These are phyloP conservation scores for Campylomormyrus numenius DNA, from an alignment of 2,113 vertebrate species.

Conservation along the genomic window DNA sequence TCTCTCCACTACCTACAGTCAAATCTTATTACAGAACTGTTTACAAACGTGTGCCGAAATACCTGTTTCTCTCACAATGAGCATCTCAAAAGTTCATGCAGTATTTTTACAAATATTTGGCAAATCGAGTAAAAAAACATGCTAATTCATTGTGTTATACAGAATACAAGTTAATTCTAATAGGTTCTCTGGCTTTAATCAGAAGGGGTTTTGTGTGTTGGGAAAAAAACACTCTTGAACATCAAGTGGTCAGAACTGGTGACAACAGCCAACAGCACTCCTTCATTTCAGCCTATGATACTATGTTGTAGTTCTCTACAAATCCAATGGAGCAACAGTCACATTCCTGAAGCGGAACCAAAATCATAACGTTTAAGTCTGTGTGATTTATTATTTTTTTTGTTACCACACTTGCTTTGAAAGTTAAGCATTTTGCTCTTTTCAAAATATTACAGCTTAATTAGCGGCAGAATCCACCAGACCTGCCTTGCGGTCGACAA, in stretches of 20 bases:
- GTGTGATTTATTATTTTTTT: slow-evolving; percentile 34
- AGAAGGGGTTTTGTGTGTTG: not conserved
- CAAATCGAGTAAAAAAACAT: not conserved
- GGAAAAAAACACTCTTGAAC: not conserved
- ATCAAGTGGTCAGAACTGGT: not conserved
- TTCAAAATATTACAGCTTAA: slow-evolving; percentile 52
- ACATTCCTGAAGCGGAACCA: not conserved
- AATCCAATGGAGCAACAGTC: not conserved
- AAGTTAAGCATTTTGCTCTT: slow-evolving; percentile 56
- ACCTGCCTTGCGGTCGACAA: not conserved
- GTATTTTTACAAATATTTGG: not conserved
- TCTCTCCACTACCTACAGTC: slow-evolving; percentile 25
- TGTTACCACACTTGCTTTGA: not conserved
- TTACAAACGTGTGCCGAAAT: not conserved
- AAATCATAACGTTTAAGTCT: not conserved
- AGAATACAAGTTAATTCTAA: not conserved
- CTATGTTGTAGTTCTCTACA: not conserved
- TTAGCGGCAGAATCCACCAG: slow-evolving; percentile 51
- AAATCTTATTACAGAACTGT: slow-evolving; percentile 32
- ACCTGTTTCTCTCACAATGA: not conserved
- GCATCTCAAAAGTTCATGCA: not conserved
- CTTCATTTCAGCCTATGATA: not conserved
- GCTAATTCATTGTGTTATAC: not conserved
- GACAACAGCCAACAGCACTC: not conserved
- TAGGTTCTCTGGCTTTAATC: not conserved